Percentiles rank a stretch among this genome's conserved stretches.
phyloP scores from a whole-genome alignment of 2,888 invertebrate species.

The Trimorus sp. region DNA sequence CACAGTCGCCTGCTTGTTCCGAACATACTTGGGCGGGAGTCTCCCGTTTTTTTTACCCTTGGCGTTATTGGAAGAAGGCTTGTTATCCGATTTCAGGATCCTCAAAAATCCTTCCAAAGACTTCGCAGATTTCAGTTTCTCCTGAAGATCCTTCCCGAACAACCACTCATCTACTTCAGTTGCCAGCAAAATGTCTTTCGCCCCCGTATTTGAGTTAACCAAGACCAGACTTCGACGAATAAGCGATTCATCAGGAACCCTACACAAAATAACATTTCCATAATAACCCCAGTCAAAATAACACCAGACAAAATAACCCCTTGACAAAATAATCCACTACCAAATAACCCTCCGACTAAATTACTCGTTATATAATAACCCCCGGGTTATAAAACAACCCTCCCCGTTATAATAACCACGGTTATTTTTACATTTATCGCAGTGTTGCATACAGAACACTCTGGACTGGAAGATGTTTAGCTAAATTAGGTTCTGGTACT shows the following conservation, averaged over 20 bases:
- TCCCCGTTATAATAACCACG: too few species aligned
- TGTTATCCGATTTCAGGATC: slow-evolving; percentile 5
- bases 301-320: too few species aligned
- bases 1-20: slow-evolving; percentile 3
- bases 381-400: too few species aligned
- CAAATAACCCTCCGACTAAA: too few species aligned
- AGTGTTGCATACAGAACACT: too few species aligned
- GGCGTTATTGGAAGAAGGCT: not conserved
- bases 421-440: too few species aligned
- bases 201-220: not conserved
- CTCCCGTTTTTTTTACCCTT: slow-evolving; percentile 36
- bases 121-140: slow-evolving; percentile 39
- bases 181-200: not conserved
- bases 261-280: too few species aligned
- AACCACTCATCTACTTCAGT: slow-evolving; percentile 35
- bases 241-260: slow-evolving; percentile 14
- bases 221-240: slow-evolving; percentile 23
- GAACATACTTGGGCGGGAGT: slow-evolving; percentile 8
- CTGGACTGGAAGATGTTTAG: too few species aligned
- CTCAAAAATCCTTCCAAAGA: slow-evolving; percentile 14
- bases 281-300: too few species aligned
- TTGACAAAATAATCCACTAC: too few species aligned
- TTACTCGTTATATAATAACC: too few species aligned
- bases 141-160: slow-evolving; percentile 41
- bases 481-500: too few species aligned